Percentiles rank a stretch among this genome's conserved stretches.
Evolutionary conservation across 2,888 invertebrate species (phyloP).

Genomic region (Tribolium freemani): DNA sequence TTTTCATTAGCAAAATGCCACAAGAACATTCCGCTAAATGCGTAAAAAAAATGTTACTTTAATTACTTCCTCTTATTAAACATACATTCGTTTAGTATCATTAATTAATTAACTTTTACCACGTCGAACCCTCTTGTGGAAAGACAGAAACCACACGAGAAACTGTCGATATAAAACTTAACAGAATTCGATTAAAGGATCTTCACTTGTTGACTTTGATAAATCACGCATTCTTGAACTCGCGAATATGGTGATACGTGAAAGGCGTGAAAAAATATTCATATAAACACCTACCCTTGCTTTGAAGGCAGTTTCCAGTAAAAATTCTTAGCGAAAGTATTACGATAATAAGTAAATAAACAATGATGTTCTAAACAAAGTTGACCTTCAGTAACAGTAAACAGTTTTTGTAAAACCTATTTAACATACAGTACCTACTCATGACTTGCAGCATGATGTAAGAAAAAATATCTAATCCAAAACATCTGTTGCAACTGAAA

Average conservation of each 20-base stretch:
- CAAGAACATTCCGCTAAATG: not conserved
- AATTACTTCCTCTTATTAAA: not conserved
- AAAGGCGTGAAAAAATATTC: not conserved
- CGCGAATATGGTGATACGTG: not conserved
- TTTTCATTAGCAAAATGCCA: conserved; percentile 22
- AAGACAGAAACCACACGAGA: not conserved
- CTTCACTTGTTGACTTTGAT: not conserved
- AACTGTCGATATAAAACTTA: not conserved
- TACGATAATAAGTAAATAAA: not conserved
- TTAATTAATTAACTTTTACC: not conserved
- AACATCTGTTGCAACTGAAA: not conserved
- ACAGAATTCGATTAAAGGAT: not conserved
- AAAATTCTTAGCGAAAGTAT: not conserved
- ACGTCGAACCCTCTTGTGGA: not conserved
- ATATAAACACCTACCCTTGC: not conserved
- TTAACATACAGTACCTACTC: not conserved
- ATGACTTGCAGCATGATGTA: not conserved
- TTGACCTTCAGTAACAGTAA: not conserved
- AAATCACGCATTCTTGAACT: not conserved
- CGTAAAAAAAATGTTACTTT: not conserved
- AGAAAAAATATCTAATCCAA: not conserved
- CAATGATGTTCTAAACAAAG: not conserved
- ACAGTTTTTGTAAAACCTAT: not conserved
- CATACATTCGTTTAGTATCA: not conserved
- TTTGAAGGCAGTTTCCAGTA: not conserved